Evolutionary conservation across 35 echinoderm and acorn worm species (phyloP).

Genomic region (Diadema setosum): DNA sequence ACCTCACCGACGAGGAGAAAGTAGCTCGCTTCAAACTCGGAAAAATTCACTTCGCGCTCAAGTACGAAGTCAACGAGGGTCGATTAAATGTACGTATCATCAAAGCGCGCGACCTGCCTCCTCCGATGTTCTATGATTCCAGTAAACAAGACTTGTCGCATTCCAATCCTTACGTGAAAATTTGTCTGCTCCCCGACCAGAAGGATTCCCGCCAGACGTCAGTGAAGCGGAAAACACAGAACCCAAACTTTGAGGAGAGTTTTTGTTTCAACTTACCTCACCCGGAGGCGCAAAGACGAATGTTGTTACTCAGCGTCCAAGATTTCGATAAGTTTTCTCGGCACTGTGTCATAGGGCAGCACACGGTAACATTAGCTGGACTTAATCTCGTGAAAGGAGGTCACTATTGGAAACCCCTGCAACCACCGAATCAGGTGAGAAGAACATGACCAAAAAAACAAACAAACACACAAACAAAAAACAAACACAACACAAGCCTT

Average conservation of each 20-base stretch:
- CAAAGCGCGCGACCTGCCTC: conserved; percentile 82
- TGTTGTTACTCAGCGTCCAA: conserved; percentile 77
- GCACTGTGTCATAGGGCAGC: conserved; percentile 96
- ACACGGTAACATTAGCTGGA: conserved; percentile 69
- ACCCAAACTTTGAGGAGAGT: conserved; percentile 95
- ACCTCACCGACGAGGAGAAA: conserved; percentile 81
- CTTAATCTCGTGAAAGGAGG: conserved; percentile 87
- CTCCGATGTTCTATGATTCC: conserved; percentile 80
- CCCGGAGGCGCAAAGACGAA: conserved; percentile 83
- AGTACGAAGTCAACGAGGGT: conserved; percentile 75
- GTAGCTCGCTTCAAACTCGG: conserved; percentile 88
- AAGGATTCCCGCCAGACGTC: conserved; percentile 89
- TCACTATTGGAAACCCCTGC: conserved; percentile 95
- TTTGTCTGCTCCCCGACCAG: conserved; percentile 94
- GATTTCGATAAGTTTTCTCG: conserved; percentile 99
- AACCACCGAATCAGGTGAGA: conserved; percentile 92
- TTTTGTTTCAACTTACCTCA: conserved; percentile 86
- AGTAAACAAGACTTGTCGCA: conserved; percentile 89
- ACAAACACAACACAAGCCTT: too few species aligned
- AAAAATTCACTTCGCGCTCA: conserved; percentile 89
- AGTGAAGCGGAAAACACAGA: conserved; percentile 92
- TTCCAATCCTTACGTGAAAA: conserved; percentile 98
- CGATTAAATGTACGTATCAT: conserved; percentile 77
- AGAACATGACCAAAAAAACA: neutral
- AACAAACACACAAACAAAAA: too few species aligned